phyloP scores from a whole-genome alignment of 2,113 vertebrate genomes.

The Redunca redunca region DNA sequence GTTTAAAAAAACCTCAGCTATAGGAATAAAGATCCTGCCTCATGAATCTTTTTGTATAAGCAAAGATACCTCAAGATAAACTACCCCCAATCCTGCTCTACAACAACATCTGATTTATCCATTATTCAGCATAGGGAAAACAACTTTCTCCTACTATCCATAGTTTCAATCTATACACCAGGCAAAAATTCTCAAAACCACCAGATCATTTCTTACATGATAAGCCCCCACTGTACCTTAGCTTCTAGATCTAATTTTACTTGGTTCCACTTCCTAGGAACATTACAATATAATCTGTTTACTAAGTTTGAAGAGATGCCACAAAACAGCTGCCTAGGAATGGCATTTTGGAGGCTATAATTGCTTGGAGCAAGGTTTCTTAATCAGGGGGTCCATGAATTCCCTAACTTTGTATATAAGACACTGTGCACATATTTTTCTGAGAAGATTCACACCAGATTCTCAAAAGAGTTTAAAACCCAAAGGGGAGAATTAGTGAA shows the following conservation, averaged over 20 bases:
- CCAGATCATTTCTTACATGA: slow-evolving; percentile 41
- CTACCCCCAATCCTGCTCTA: not conserved
- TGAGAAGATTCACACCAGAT: not conserved
- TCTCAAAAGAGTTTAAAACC: not conserved
- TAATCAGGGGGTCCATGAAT: not conserved
- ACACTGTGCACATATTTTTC: not conserved
- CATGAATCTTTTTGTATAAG: not conserved
- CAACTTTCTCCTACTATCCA: slow-evolving; percentile 38
- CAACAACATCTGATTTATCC: slow-evolving; percentile 34
- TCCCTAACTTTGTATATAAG: not conserved
- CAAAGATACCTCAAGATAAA: not conserved
- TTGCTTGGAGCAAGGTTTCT: not conserved
- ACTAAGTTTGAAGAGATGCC: not conserved
- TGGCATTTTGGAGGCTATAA: not conserved
- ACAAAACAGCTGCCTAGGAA: not conserved
- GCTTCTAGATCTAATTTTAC: slow-evolving; percentile 50
- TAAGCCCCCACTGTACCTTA: slow-evolving; percentile 55
- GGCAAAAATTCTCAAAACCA: slow-evolving; percentile 70
- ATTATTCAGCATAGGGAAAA: slow-evolving; percentile 59
- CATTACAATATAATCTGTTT: slow-evolving; percentile 6
- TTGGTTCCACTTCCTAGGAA: slow-evolving; percentile 64
- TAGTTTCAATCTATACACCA: not conserved
- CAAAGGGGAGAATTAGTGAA: not conserved
- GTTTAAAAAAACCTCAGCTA: not conserved
- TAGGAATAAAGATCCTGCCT: not conserved